Percentiles rank a stretch among this genome's conserved stretches.
Evolutionary conservation across 2,113 vertebrate species (phyloP).

Genomic region (Pagrus major): DNA sequence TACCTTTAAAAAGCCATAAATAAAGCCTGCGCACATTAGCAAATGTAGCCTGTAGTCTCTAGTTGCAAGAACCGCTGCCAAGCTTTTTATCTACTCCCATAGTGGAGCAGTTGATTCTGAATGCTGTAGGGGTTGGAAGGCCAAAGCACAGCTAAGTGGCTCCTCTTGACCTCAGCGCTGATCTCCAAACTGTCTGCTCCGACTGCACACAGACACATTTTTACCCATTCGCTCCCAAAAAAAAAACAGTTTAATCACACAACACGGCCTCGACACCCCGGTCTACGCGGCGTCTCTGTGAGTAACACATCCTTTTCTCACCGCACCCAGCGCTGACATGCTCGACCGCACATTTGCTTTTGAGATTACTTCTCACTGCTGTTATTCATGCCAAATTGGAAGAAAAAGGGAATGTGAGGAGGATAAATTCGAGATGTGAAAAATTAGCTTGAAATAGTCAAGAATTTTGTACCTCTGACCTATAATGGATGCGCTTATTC

Average conservation of each 20-base stretch:
- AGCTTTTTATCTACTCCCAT: conserved; percentile 71
- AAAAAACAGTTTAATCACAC: conserved; percentile 61
- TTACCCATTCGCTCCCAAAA: conserved; percentile 51
- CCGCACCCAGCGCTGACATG: conserved; percentile 48
- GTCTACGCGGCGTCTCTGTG: conserved; percentile 52
- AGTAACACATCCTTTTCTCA: conserved; percentile 58
- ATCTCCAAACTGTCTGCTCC: conserved; percentile 74
- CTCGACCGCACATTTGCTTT: conserved; percentile 52
- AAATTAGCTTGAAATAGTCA: conserved; percentile 37
- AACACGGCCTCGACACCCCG: conserved; percentile 49
- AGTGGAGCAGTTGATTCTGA: conserved; percentile 68
- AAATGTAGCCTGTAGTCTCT: conserved; percentile 51
- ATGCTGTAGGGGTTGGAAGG: conserved; percentile 71
- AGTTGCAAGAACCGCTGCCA: conserved; percentile 63
- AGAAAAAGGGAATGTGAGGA: conserved; percentile 7
- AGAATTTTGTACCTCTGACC: conserved; percentile 46
- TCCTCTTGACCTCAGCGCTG: conserved; percentile 80
- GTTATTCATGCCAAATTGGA: conserved; percentile 48
- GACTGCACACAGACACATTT: conserved; percentile 60
- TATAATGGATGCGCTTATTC: conserved; percentile 55
- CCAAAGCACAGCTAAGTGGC: conserved; percentile 80
- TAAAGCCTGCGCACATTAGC: conserved; percentile 58
- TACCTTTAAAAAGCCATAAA: conserved; percentile 63
- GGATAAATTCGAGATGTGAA: conserved; percentile 29
- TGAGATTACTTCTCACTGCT: conserved; percentile 55